Percentiles rank a stretch among this genome's conserved stretches.
phyloP scores from a whole-genome alignment of 2,113 vertebrate species.

The Delphinapterus leucas region DNA sequence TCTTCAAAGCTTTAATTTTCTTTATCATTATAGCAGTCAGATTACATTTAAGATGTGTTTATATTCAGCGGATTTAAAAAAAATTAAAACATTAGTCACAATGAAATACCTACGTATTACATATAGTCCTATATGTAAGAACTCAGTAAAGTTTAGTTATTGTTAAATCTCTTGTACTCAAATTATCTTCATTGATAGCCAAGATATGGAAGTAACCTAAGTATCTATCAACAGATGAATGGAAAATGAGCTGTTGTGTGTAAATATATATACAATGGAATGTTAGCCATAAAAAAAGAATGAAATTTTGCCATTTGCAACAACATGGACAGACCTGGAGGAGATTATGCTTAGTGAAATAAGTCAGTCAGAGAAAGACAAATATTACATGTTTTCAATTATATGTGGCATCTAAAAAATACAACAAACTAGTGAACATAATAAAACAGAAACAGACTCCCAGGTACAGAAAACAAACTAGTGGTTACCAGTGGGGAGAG shows the following conservation, averaged over 20 bases:
- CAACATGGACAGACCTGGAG: neutral
- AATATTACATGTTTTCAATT: neutral
- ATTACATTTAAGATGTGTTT: neutral
- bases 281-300: neutral
- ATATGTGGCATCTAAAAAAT: neutral
- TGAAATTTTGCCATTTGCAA: neutral
- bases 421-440: neutral
- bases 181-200: neutral
- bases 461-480: neutral
- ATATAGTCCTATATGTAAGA: neutral
- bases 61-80: neutral
- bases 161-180: neutral
- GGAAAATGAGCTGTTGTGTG: neutral
- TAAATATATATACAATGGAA: neutral
- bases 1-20: neutral
- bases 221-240: neutral
- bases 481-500: neutral
- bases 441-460: neutral
- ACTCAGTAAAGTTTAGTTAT: neutral
- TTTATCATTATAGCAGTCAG: neutral
- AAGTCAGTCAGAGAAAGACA: neutral
- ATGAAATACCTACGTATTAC: neutral
- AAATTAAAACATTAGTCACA: neutral
- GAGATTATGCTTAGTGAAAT: neutral
- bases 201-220: neutral